phyloP scores from a whole-genome alignment of 2,797 vertebrate genomes.

The Rhinatrema bivittatum region DNA sequence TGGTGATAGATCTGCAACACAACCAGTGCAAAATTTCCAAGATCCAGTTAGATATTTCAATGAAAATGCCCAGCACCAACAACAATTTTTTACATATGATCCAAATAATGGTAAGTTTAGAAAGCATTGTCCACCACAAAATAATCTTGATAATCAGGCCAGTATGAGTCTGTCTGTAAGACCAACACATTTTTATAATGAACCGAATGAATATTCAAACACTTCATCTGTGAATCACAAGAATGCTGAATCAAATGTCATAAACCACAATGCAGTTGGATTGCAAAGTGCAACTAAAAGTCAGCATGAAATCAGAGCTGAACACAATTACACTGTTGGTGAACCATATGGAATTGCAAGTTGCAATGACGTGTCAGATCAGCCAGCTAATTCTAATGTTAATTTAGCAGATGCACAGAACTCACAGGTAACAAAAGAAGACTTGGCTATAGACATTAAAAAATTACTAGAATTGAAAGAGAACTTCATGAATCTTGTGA shows the following conservation, averaged over 20 bases:
- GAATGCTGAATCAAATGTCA: no score
- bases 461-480: slow-evolving; percentile 32
- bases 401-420: background rate
- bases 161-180: slow-evolving; percentile 13
- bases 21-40: slow-evolving; percentile 5
- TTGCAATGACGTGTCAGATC: background rate
- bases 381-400: slow-evolving; percentile 4
- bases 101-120: slow-evolving; percentile 9
- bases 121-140: slow-evolving; percentile 24
- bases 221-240: no score
- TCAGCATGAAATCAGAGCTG: slow-evolving; percentile 14
- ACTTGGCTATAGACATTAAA: slow-evolving; percentile 34
- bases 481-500: slow-evolving; percentile 35
- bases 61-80: slow-evolving; percentile 21
- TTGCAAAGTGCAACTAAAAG: slow-evolving; percentile 13
- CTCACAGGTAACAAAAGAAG: slow-evolving; percentile 18
- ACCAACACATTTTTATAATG: slow-evolving; percentile 15
- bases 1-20: slow-evolving; percentile 16
- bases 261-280: no score
- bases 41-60: slow-evolving; percentile 13
- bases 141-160: background rate
- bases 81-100: slow-evolving; percentile 9
- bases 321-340: slow-evolving; percentile 20
- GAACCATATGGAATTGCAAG: no score
- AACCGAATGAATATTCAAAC: slow-evolving; percentile 3